Base-by-base conservation (phyloP, 2,888 invertebrate genomes). In the Odontomyia ornata region DNA sequence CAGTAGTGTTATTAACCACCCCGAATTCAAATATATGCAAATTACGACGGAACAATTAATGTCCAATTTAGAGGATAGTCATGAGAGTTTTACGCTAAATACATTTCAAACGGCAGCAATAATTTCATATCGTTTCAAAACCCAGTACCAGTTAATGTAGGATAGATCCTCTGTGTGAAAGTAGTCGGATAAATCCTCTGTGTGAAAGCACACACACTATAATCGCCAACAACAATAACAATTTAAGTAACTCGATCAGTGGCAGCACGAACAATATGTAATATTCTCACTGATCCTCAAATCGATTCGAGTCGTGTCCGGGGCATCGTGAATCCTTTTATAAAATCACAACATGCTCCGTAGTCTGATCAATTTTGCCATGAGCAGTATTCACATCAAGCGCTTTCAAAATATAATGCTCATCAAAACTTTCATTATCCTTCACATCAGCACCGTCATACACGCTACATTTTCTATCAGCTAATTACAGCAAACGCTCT, bases 91-190 rank as follows among this genome's bases (percentile, higher is more conserved):
- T n/a, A n/a, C n/a, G n/a, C n/a, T n/a, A n/a, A n/a, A n/a, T n/a
- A n/a, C n/a, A n/a, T n/a, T n/a, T n/a, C n/a, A n/a, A 21, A 75
- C 27, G 47, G 62, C 28, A 84, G 83, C 18, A 80, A 83, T 13
- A 86, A 86, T 13, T 86, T 86, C 81, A 84, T 86, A 71, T 86
- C 86, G 73, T 86, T 86, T 78, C 84, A 84, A 77, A 86, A 86
- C 77, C 86, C 86, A 75, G 84, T 85, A 28, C 86, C 86, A 1
- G 83, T 83, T 62, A 81, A 83, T 2, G 23, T 15, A 3, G 36
- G 43, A n/a, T n/a, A n/a, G n/a, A n/a, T n/a, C n/a, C n/a, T n/a
- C n/a, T n/a, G 5, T 43, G 62, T 62, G 64, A 75, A 27, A 64
- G 28, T 65, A 75, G 47, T 21, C 36, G 43, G 43, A 25, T 72